Conservation (phyloP, 2,888 invertebrate species). For the Halictus quadricinctus region DNA sequence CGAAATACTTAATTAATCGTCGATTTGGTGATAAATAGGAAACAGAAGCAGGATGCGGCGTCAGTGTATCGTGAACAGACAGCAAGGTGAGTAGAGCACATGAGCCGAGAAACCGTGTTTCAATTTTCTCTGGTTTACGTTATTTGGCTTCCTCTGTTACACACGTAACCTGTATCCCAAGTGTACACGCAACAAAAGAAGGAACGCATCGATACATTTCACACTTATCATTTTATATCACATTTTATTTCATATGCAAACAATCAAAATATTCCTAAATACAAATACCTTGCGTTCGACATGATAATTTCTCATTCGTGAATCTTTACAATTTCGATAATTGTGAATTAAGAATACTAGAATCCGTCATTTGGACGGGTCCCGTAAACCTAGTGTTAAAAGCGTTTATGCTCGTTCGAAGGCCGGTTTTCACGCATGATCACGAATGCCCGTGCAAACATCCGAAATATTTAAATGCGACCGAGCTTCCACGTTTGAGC, state of each 20-base stretch:
- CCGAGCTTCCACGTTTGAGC: conserved; percentile 56
- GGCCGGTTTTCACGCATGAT: conserved; percentile 30
- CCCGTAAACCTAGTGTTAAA: neutral
- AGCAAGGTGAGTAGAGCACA: conserved; percentile 47
- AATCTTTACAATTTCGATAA: too few species aligned
- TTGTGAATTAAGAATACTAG: too few species aligned
- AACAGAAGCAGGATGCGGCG: conserved; percentile 6
- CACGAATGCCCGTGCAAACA: conserved; percentile 54
- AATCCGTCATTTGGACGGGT: too few species aligned
- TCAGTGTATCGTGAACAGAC: conserved; percentile 36
- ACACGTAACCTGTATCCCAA: neutral
- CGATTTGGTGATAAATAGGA: conserved; percentile 71
- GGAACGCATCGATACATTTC: neutral
- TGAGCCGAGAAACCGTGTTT: conserved; percentile 2
- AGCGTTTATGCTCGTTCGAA: neutral
- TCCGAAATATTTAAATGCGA: conserved; percentile 63
- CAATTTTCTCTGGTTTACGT: conserved; percentile 18
- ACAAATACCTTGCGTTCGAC: too few species aligned
- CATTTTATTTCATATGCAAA: neutral
- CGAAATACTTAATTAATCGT: conserved; percentile 71
- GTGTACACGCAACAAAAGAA: neutral
- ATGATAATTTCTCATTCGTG: too few species aligned
- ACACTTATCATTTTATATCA: neutral
- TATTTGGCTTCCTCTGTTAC: conserved; percentile 34
- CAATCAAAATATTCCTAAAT: neutral